These are phyloP conservation scores for Idris sp. DNA, from an alignment of 1,140 invertebrate species.

Conservation along the genomic window DNA sequence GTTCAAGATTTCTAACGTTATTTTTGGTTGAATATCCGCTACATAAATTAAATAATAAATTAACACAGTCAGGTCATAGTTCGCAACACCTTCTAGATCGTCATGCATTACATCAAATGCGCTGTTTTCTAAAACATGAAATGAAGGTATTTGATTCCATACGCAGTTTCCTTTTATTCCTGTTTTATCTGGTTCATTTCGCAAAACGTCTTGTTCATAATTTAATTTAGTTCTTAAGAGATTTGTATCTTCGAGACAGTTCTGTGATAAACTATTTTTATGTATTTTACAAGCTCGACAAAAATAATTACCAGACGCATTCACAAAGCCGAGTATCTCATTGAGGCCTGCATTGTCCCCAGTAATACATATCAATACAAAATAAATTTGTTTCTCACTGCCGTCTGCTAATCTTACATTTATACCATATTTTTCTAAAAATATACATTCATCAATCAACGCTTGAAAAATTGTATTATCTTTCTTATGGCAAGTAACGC, in stretches of 20 bases:
- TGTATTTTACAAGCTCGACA: neutral
- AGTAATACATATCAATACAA: conserved; percentile 37
- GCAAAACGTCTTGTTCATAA: conserved; percentile 36
- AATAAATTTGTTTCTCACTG: conserved; percentile 34
- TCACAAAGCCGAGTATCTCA: conserved; percentile 38
- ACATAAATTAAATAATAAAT: conserved; percentile 46
- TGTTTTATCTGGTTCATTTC: conserved; percentile 27
- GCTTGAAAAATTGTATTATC: no score
- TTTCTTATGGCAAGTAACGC: conserved; percentile 48
- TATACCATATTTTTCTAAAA: conserved; percentile 41
- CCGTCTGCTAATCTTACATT: conserved; percentile 20
- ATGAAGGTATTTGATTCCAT: conserved; percentile 56
- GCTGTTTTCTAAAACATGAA: conserved; percentile 54
- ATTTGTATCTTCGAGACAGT: conserved; percentile 2
- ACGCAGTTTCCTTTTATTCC: conserved; percentile 50
- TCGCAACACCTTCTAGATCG: conserved; percentile 51
- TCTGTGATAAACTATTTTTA: neutral
- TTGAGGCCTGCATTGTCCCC: conserved; percentile 52
- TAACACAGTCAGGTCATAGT: conserved; percentile 50
- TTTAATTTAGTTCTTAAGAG: conserved; percentile 31
- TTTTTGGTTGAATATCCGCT: conserved; percentile 19
- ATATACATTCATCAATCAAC: conserved; percentile 40
- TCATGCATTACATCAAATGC: conserved; percentile 63
- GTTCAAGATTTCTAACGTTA: conserved; percentile 27
- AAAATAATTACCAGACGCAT: conserved; percentile 33